Base-by-base conservation (phyloP, 2,113 vertebrate genomes). In the Garra rufa region DNA sequence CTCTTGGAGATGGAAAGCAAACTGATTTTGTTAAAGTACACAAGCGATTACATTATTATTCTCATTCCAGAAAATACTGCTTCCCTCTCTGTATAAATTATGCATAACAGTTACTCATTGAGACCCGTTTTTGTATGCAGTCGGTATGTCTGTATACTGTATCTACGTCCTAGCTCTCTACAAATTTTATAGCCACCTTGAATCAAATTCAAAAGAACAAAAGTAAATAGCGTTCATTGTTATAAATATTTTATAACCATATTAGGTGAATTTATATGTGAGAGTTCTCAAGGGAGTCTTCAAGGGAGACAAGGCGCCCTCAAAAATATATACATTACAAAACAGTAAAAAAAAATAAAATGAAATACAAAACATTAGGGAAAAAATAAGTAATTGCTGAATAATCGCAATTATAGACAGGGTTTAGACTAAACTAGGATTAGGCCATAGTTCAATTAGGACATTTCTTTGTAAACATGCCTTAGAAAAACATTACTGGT, bases 1-100 rank as follows among this genome's bases (percentile, higher is more conserved):
- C 52, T 55, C 21, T 28, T 2, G 9, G 9, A 70, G 21, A 43
- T 71, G 10, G 21, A 71, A 1, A 71, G 38, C 67, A 43, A 71
- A 71, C 17, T 43, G 69, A 71, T 44, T 71, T 71, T 71, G 69
- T 65, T 11, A 61, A 9, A 30, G 14, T 71, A 71, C 38, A 71
- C 21, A 24, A 71, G 38, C 21, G 17, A 43, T 70, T 38, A 44
- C 69, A 15, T 26, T 74, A 28, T 75, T 75, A 19, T 75, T 75
- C 8, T 44, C n/a, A 46, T 73, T 50, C n/a, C 14, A 28, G 44
- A 75, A 17, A 13, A 75, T 50, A 28, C 46, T 48, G 11, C n/a
- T 46, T 48, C 8, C 28, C 44, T 48, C 38, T 13, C 7, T 8
- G 69, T 44, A 24, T 73, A 73, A 73, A 24, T 73, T 4, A 21